Evolutionary conservation across 2,113 vertebrate genomes (phyloP).

Genomic region (Lucifuga dentata): DNA sequence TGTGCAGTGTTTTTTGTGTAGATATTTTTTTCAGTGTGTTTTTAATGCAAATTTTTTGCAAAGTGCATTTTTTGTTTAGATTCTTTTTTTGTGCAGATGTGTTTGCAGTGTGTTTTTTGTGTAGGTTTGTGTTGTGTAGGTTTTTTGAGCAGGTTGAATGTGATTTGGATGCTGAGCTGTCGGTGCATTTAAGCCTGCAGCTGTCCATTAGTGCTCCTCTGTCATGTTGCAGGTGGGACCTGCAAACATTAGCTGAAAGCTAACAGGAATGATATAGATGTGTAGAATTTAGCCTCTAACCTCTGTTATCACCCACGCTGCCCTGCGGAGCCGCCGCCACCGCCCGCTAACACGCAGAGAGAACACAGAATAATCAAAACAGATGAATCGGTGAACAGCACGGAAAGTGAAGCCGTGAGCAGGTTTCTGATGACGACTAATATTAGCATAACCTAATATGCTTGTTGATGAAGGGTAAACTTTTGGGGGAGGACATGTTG

Average conservation of each 20-base stretch:
- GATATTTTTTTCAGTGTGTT: no score
- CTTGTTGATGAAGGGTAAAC: conserved; percentile 75
- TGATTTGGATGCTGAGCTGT: no score
- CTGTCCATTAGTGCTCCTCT: conserved; percentile 70
- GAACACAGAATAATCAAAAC: conserved; percentile 61
- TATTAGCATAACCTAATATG: conserved; percentile 78
- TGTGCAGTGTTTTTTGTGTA: no score
- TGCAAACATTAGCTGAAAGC: conserved; percentile 64
- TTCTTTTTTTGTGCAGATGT: no score
- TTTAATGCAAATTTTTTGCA: no score
- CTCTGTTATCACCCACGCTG: conserved; percentile 37
- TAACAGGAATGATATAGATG: conserved; percentile 61
- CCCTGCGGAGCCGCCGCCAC: conserved; percentile 5
- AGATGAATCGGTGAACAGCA: conserved; percentile 63
- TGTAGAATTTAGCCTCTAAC: conserved; percentile 61
- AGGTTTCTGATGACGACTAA: conserved; percentile 62
- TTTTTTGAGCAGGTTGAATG: no score
- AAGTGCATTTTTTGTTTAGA: no score
- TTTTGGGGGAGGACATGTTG: conserved; percentile 68
- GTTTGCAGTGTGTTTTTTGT: no score
- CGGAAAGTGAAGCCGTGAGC: conserved; percentile 58
- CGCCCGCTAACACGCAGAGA: conserved; percentile 18
- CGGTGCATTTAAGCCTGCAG: conserved; percentile 57
- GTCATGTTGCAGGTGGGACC: conserved; percentile 60
- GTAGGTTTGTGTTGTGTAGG: no score